phyloP scores from a whole-genome alignment of 2,888 invertebrate species.

The Stenolophus ochropezus region DNA sequence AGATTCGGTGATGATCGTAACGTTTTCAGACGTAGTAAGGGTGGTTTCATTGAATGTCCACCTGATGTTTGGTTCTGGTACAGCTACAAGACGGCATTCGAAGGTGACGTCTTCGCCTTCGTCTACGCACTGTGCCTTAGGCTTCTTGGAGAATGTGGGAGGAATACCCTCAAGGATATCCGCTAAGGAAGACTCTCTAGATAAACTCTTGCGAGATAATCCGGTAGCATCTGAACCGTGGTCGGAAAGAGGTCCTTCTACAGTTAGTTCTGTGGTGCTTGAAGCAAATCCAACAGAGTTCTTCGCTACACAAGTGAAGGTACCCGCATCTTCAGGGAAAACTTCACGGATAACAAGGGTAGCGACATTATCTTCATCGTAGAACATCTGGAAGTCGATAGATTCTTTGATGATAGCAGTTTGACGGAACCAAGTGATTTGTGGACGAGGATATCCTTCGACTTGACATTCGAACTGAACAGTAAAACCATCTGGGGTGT shows the following conservation, averaged over 20 bases:
- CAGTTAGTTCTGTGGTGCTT: conserved; percentile 89
- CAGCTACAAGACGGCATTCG: conserved; percentile 91
- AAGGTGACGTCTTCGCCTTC: conserved; percentile 90
- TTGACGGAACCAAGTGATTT: conserved; percentile 97
- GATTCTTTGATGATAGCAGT: conserved; percentile 94
- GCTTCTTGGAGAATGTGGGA: conserved; percentile 93
- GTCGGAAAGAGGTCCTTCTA: conserved; percentile 91
- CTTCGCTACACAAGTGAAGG: conserved; percentile 94
- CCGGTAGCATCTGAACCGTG: conserved; percentile 90
- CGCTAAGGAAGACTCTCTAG: conserved; percentile 91
- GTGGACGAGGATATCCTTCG: conserved; percentile 94
- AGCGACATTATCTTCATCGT: conserved; percentile 93
- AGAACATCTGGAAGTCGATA: conserved; percentile 94
- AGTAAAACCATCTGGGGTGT: conserved; percentile 93
- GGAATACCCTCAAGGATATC: conserved; percentile 95
- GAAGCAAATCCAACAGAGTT: conserved; percentile 95
- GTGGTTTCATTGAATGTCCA: conserved; percentile 90
- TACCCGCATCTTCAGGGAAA: conserved; percentile 94
- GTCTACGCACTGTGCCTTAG: conserved; percentile 89
- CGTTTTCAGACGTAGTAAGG: conserved; percentile 82
- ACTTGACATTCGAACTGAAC: conserved; percentile 98
- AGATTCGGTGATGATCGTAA: conserved; percentile 85
- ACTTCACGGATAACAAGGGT: conserved; percentile 92
- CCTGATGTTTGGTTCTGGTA: conserved; percentile 93
- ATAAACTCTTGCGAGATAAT: conserved; percentile 86